Evolutionary conservation across 2,888 invertebrate species (phyloP).

Genomic region (Hyposoter dolosus): DNA sequence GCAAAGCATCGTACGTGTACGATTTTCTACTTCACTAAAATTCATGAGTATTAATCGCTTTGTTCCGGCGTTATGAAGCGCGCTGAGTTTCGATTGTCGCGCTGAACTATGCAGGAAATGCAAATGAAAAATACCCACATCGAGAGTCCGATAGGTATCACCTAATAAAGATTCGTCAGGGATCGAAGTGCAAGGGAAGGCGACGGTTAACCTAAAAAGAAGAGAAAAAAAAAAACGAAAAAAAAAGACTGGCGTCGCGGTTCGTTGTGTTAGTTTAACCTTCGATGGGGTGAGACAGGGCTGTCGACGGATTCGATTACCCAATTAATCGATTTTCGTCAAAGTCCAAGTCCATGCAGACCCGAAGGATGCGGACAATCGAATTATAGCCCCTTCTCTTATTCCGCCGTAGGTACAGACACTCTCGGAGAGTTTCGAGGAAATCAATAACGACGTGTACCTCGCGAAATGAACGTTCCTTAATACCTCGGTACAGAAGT

Average conservation of each 20-base stretch:
- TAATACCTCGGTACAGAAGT: conserved; percentile 34
- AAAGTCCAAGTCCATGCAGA: conserved; percentile 59
- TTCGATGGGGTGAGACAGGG: conserved; percentile 51
- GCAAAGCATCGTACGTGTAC: not conserved
- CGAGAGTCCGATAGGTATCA: not conserved
- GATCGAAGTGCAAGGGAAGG: not conserved
- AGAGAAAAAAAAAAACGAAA: not conserved
- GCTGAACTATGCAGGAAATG: not conserved
- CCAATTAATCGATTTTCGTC: conserved; percentile 68
- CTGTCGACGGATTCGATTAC: conserved; percentile 66
- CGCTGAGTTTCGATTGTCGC: not conserved
- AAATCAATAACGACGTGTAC: conserved; percentile 63
- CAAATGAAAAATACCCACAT: not conserved
- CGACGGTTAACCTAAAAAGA: not conserved
- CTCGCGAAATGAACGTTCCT: conserved; percentile 47
- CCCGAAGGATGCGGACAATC: conserved; percentile 64
- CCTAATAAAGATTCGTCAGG: not conserved
- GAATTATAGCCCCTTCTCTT: conserved; percentile 51
- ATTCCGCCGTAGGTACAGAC: conserved; percentile 28
- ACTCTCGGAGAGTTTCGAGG: conserved; percentile 50
- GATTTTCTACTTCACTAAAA: not conserved
- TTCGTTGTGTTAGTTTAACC: conserved; percentile 58
- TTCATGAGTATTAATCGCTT: not conserved
- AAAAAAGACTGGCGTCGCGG: conserved; percentile 48
- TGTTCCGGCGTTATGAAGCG: not conserved